phyloP scores from a whole-genome alignment of 2,113 vertebrate species.

The Phocoena sinus region DNA sequence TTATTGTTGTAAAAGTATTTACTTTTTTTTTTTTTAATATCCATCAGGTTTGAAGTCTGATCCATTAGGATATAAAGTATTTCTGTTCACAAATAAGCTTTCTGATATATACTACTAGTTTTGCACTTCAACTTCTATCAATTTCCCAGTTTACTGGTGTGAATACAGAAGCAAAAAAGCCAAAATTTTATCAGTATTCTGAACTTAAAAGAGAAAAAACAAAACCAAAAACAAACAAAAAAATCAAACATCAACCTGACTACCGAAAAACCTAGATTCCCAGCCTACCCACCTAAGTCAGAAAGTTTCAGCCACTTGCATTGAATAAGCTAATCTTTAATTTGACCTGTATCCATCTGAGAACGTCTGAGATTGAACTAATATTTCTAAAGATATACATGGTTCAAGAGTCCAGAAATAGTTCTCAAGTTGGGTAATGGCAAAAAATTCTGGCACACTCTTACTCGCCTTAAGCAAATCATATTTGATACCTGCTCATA shows the following conservation, averaged over 20 bases:
- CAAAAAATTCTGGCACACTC: conserved; percentile 75
- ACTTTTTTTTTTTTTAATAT: background rate
- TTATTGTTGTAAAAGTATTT: conserved; percentile 49
- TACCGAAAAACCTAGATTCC: conserved; percentile 28
- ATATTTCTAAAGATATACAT: conserved; percentile 58
- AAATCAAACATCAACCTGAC: conserved; percentile 49
- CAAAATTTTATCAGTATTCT: conserved; percentile 51
- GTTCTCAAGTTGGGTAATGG: conserved; percentile 64
- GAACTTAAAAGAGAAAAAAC: conserved; percentile 40
- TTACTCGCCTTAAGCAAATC: conserved; percentile 79
- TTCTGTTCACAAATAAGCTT: conserved; percentile 60
- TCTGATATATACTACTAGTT: conserved; percentile 32
- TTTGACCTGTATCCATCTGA: conserved; percentile 53
- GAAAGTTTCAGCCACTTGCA: conserved; percentile 40
- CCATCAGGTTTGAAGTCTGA: conserved; percentile 53
- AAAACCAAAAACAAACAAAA: conserved; percentile 23
- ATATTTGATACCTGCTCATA: conserved; percentile 82
- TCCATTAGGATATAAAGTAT: conserved; percentile 41
- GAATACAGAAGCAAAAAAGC: conserved; percentile 60
- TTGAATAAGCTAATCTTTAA: conserved; percentile 42
- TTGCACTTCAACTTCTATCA: conserved; percentile 27
- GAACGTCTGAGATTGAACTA: conserved; percentile 60
- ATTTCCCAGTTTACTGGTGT: conserved; percentile 36
- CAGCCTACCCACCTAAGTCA: conserved; percentile 29
- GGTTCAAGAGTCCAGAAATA: conserved; percentile 71